Evolutionary conservation across 2,797 vertebrate species (phyloP).

Genomic region (Anomalospiza imberbis): DNA sequence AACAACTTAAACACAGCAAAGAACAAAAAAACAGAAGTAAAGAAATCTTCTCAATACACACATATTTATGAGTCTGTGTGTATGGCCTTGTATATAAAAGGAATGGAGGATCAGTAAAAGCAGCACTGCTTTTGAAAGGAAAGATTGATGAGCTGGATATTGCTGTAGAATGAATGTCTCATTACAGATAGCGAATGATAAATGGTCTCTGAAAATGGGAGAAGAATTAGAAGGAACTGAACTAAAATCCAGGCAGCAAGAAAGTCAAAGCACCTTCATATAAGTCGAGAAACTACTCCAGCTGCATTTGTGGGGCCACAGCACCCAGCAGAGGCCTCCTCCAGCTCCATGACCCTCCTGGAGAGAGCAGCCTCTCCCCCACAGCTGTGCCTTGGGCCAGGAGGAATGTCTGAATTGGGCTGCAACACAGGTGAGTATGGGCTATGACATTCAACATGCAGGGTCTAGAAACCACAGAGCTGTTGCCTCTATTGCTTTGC

Average conservation of each 20-base stretch:
- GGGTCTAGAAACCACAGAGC: neutral
- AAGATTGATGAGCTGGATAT: slow-evolving; percentile 42
- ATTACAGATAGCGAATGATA: slow-evolving; percentile 35
- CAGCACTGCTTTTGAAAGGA: neutral
- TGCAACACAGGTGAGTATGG: neutral
- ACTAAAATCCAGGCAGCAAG: neutral
- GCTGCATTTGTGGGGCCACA: neutral
- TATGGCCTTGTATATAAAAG: neutral
- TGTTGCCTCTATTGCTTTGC: neutral
- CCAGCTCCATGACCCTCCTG: neutral
- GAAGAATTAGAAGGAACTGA: neutral
- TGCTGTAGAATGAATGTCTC: slow-evolving; percentile 27
- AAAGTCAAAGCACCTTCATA: neutral
- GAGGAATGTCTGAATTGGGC: neutral
- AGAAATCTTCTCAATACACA: neutral
- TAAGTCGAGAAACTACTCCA: neutral
- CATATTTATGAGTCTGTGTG: neutral
- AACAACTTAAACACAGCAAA: neutral
- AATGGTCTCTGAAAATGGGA: neutral
- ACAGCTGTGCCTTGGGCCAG: neutral
- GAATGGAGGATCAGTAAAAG: neutral
- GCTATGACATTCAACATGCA: neutral
- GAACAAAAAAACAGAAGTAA: neutral
- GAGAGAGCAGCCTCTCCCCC: neutral
- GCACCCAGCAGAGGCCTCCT: neutral